Evolutionary conservation across 2,113 vertebrate genomes (phyloP), one percentile per base, ranked within the genome.

Genomic region (Leptodactylus fuscus): DNA sequence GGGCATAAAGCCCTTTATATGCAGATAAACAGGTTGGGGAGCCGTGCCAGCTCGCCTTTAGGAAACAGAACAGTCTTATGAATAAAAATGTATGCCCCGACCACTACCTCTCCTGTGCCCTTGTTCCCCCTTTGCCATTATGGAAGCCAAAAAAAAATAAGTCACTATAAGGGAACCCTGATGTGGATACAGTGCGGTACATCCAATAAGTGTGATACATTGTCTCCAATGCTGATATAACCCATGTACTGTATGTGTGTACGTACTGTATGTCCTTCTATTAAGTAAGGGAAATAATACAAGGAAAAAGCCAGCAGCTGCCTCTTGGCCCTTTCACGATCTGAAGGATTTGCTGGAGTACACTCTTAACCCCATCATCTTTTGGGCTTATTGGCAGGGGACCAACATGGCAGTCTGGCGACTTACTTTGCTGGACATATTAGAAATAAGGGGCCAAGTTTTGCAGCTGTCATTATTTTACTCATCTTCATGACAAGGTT

Each of bases 311-410:
- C 15, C 73, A 51, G 44, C 73, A 49, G 73, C 73, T 76, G 73
- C 44, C 48, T 29, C 24, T 51, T 51, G 73, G 73, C 48, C 73
- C 46, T 76, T 76, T 76, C 73, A 49, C 7, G 6, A 51, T 76
- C 73, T 76, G 73, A 76, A 76, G 44, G 73, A 48, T 76, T 76
- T 49, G 73, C 46, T 49, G 27, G 73, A 49, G 73, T 48, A 44
- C 73, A 18, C 73, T 76, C 73, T 76, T 76, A 76, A 76, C 44
- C 44, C 44, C 44, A 76, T 76, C 44, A 51, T 76, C 24, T 49
- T 76, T 48, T 24, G n/a, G 41, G 71, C 6, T 75, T 75, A 48
- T 49, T 76, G 73, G 73, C 73, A 76, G 73, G 1, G 10, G 27
- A 76, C 73, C 73, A 49, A 76, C 24, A 32, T 76, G 73, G 73